A percentile compares a stretch with the other conserved stretches of the same genome.
These are phyloP conservation scores for Chaetops frenatus DNA, from an alignment of 2,113 vertebrate genomes.

Conservation along the genomic window DNA sequence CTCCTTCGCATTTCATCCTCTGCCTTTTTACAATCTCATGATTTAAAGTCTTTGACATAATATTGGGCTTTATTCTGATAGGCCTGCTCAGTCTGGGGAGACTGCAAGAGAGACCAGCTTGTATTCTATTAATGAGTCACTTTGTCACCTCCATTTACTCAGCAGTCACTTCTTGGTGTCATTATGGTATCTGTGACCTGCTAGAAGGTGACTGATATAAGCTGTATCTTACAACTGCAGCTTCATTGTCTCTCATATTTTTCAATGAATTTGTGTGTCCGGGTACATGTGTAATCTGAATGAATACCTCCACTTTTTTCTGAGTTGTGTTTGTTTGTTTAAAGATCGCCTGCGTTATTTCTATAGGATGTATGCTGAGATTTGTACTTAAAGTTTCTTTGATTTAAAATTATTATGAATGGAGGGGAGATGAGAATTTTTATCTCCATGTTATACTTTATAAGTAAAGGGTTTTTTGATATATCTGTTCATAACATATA, in stretches of 20 bases:
- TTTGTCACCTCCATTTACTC: not conserved
- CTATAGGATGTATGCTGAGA: not conserved
- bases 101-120: not conserved
- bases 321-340: not conserved
- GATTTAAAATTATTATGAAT: not conserved
- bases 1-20: not conserved
- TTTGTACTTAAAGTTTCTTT: not conserved
- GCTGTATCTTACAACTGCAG: not conserved
- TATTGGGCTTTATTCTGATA: not conserved
- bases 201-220: not conserved
- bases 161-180: not conserved
- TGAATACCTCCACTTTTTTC: not conserved
- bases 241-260: not conserved
- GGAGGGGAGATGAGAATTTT: not conserved
- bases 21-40: not conserved
- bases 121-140: not conserved
- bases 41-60: not conserved
- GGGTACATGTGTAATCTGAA: not conserved
- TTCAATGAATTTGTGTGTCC: not conserved
- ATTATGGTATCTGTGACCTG: not conserved
- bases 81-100: not conserved
- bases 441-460: not conserved
- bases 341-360: not conserved
- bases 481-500: not conserved
- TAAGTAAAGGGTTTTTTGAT: not conserved